Evolutionary conservation across 1,140 invertebrate genomes (phyloP).

Genomic region (Atta colombica): DNA sequence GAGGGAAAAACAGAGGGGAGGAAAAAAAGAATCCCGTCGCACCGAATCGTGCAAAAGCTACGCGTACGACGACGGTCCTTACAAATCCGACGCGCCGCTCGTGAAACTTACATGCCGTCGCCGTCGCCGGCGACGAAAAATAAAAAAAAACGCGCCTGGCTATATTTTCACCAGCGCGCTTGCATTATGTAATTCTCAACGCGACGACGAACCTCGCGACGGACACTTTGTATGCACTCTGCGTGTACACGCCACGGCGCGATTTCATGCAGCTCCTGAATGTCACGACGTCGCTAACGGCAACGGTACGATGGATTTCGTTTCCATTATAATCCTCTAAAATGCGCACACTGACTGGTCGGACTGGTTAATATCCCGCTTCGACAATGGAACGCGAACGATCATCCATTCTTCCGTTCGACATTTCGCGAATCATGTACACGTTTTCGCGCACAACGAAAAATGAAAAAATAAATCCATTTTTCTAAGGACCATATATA

Average conservation of each 20-base stretch:
- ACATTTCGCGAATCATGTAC: background rate
- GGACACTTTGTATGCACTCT: conserved; percentile 41
- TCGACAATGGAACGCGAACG: conserved; percentile 6
- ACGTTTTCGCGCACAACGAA: background rate
- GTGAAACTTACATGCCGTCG: conserved; percentile 63
- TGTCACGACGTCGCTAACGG: conserved; percentile 15
- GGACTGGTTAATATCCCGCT: conserved; percentile 40
- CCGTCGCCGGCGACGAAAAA: conserved; percentile 50
- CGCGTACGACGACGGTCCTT: conserved; percentile 48
- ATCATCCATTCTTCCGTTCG: conserved; percentile 18
- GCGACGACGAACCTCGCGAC: conserved; percentile 42
- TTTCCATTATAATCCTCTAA: conserved; percentile 46
- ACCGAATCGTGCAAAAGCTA: conserved; percentile 46
- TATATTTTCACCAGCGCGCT: conserved; percentile 45
- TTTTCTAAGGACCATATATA: background rate
- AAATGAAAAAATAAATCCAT: background rate
- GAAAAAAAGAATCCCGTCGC: conserved; percentile 21
- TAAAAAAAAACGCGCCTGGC: conserved; percentile 5
- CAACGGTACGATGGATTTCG: conserved; percentile 21
- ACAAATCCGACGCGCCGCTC: conserved; percentile 53
- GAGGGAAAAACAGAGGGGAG: too few relatives aligned
- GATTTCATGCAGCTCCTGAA: conserved; percentile 48
- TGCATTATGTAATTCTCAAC: conserved; percentile 60
- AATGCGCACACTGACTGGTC: background rate
- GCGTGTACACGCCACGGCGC: conserved; percentile 24